Evolutionary conservation across 2,888 invertebrate species (phyloP).

Genomic region (Synanthedon formicaeformis): DNA sequence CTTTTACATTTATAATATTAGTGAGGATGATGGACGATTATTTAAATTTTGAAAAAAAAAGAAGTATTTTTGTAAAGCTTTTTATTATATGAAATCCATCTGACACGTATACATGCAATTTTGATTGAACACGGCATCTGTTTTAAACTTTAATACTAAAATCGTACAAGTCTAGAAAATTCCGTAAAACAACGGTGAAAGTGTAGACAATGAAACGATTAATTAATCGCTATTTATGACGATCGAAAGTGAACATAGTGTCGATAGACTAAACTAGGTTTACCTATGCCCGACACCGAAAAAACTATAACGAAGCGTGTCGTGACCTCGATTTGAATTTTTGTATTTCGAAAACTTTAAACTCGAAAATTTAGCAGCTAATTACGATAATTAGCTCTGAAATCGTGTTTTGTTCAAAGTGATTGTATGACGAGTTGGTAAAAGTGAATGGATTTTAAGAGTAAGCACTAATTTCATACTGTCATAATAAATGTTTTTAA

Average conservation of each 20-base stretch:
- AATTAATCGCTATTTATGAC: neutral
- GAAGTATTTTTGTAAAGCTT: too few relatives aligned
- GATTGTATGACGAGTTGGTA: neutral
- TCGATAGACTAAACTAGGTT: neutral
- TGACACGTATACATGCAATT: too few relatives aligned
- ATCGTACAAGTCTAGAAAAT: too few relatives aligned
- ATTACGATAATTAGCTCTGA: neutral
- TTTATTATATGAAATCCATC: too few relatives aligned
- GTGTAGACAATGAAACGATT: neutral
- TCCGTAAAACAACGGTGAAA: neutral
- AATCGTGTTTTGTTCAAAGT: neutral
- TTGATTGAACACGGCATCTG: too few relatives aligned
- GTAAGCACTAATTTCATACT: too few relatives aligned
- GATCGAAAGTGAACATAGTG: neutral
- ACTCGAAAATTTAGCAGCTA: neutral
- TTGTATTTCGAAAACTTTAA: neutral
- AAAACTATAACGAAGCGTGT: slow-evolving; percentile 12
- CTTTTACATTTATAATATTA: too few relatives aligned
- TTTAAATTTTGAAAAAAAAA: too few relatives aligned
- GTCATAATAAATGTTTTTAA: too few relatives aligned
- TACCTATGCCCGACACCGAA: slow-evolving; percentile 1
- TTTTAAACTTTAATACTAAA: too few relatives aligned
- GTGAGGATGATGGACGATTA: too few relatives aligned
- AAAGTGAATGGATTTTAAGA: too few relatives aligned
- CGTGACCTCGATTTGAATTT: slow-evolving; percentile 4